Conservation (phyloP, 2,113 vertebrate species). For the Equus quagga region DNA sequence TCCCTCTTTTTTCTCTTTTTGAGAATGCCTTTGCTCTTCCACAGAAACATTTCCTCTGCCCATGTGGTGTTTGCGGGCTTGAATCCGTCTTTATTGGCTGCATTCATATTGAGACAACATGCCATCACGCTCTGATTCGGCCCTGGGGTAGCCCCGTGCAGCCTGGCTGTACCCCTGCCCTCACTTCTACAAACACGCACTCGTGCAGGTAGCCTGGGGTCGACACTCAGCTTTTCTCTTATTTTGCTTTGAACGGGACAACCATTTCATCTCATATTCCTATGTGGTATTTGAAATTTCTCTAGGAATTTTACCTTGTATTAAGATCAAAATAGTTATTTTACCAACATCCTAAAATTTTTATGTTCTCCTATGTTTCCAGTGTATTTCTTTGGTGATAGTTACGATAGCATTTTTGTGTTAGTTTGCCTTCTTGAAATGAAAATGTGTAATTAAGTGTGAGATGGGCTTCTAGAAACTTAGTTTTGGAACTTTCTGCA, state of each 20-base stretch:
- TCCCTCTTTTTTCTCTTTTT: conserved; percentile 18
- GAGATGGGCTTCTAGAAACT: neutral
- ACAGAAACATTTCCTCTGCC: neutral
- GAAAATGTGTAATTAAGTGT: neutral
- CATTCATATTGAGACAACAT: neutral
- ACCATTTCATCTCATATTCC: neutral
- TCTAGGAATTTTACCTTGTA: neutral
- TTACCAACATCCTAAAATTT: neutral
- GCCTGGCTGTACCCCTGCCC: neutral
- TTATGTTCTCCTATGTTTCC: neutral
- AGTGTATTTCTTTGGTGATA: neutral
- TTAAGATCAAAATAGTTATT: neutral
- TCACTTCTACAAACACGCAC: neutral
- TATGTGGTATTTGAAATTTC: neutral
- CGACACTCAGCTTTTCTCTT: neutral
- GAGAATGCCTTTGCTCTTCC: neutral
- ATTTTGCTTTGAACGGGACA: neutral
- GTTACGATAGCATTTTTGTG: neutral
- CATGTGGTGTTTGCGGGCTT: neutral
- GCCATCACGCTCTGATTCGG: neutral
- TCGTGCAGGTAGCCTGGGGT: neutral
- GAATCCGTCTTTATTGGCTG: neutral
- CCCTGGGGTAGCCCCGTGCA: neutral
- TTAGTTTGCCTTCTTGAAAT: neutral
- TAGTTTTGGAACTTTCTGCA: no score